Conservation (phyloP, 2,113 vertebrate species). For the Engystomops pustulosus region DNA sequence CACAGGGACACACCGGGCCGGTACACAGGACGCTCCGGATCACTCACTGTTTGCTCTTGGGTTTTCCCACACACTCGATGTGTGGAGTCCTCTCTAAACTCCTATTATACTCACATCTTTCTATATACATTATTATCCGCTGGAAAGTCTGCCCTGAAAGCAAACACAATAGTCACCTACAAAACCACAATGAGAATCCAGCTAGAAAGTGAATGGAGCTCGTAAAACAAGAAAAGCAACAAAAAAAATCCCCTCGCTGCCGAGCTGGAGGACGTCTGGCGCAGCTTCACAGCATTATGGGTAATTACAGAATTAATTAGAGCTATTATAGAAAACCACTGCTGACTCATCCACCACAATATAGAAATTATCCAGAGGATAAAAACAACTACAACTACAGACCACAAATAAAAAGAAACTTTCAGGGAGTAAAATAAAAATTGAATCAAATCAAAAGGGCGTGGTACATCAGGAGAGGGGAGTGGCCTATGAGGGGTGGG, state of each 20-base stretch:
- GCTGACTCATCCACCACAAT: neutral
- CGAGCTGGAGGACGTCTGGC: neutral
- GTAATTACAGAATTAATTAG: neutral
- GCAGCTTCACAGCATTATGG: neutral
- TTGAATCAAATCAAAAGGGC: no score
- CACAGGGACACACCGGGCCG: no score
- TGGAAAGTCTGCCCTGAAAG: conserved; percentile 35
- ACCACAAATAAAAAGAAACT: no score
- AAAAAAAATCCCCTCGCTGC: neutral
- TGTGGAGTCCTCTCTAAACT: neutral
- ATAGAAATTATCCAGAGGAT: no score
- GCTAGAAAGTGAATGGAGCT: neutral
- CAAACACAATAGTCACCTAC: conserved; percentile 9
- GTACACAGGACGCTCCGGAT: neutral
- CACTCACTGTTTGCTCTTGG: neutral
- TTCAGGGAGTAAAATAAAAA: no score
- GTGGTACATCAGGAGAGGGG: no score
- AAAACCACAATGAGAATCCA: neutral
- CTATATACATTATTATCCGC: neutral
- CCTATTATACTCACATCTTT: neutral
- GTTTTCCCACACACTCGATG: neutral
- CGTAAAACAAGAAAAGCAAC: conserved; percentile 21
- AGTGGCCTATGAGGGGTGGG: no score
- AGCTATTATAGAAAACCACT: neutral
- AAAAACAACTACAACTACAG: no score